These are phyloP conservation scores for Zootoca vivipara DNA, from an alignment of 2,113 vertebrate genomes.

Conservation along the genomic window DNA sequence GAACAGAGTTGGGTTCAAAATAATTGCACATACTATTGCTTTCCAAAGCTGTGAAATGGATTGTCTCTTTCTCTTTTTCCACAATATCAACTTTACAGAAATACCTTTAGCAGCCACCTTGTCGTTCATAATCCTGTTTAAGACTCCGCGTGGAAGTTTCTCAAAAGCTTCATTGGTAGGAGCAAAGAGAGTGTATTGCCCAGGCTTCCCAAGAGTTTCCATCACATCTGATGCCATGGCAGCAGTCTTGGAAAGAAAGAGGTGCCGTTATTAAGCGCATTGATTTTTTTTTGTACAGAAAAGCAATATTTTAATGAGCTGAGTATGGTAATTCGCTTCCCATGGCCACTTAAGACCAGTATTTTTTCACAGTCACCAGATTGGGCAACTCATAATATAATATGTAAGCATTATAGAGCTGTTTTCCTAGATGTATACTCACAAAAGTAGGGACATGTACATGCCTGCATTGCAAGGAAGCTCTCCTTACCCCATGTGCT, in stretches of 20 bases:
- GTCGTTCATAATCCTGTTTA: constrained; percentile 89
- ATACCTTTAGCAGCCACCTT: constrained; percentile 89
- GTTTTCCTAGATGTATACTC: not conserved
- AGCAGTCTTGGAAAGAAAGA: constrained; percentile 77
- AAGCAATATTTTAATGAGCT: not conserved
- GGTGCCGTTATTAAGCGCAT: not conserved
- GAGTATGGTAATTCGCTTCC: not conserved
- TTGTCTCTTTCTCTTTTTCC: not conserved
- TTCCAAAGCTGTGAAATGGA: not conserved
- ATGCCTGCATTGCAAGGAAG: not conserved
- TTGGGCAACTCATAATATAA: not conserved
- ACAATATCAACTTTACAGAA: not conserved
- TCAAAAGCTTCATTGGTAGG: constrained; percentile 94
- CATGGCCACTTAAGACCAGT: not conserved
- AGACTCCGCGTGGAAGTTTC: constrained; percentile 80
- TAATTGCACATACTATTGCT: not conserved
- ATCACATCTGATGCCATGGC: constrained; percentile 80
- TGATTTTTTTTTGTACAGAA: not conserved
- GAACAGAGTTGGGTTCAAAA: not conserved
- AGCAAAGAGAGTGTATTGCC: constrained; percentile 94
- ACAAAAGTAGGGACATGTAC: not conserved
- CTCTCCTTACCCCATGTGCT: not conserved
- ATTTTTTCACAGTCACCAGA: not conserved
- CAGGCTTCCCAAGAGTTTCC: constrained; percentile 84
- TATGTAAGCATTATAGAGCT: not conserved